Base-by-base conservation (phyloP, 2,113 vertebrate species). In the Polyodon spathula region DNA sequence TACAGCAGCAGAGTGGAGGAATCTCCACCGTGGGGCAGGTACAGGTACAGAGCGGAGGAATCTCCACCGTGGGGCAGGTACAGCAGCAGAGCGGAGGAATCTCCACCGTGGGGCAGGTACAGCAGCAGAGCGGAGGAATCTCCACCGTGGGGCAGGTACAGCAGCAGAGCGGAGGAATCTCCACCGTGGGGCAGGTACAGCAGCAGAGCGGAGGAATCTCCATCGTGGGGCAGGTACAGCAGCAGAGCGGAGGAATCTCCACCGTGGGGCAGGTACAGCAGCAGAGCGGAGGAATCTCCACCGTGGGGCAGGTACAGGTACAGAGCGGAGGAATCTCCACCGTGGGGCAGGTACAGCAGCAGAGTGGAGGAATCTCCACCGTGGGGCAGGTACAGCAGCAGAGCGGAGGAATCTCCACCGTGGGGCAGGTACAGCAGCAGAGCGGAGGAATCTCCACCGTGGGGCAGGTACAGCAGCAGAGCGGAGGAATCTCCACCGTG, bases 341-440 rank as follows among this genome's bases (percentile, higher is more conserved):
- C n/a, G n/a, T n/a, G n/a, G n/a, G n/a, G n/a, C n/a, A n/a, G n/a
- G n/a, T n/a, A n/a, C n/a, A n/a, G n/a, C n/a, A n/a, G n/a, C n/a
- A n/a, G n/a, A n/a, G 89, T 16, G 86, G 85, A 17, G 84, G 88
- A 61, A 80, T 93, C 43, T 89, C 71, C 68, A 62, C 92, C 60
- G 8, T 93, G 61, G 91, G 91, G 91, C 92, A 77, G 66, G 89
- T n/a, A n/a, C n/a, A n/a, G n/a, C n/a, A n/a, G n/a, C n/a, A n/a
- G n/a, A n/a, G 89, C 15, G 86, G 85, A 17, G 84, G 88, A 61
- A 80, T 93, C 43, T 89, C 71, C 68, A 62, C 92, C 60, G 8
- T 93, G 61, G 91, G 91, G 91, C 92, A 77, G 66, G 89, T 80
- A 6, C 1, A n/a, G n/a, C n/a, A n/a, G n/a, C n/a, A 17, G 2